Evolutionary conservation across 2,888 invertebrate species (phyloP), one percentile per base, ranked within the genome.

Genomic region (Nemotelus nigrinus): DNA sequence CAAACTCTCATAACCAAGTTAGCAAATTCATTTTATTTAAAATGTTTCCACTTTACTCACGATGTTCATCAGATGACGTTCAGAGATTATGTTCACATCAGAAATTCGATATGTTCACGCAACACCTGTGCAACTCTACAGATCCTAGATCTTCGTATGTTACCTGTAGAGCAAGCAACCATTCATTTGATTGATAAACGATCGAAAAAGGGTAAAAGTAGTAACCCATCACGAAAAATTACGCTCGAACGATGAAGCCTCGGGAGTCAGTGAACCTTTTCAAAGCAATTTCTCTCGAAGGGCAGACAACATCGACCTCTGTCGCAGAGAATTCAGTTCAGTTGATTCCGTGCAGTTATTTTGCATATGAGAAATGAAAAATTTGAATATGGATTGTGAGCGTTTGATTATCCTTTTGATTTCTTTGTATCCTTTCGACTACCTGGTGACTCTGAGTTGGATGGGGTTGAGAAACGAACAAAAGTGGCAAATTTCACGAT

Each of bases 401-500:
- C 79, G 39, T 63, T 74, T 63, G 79, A 77, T 77, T 79, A 68
- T 79, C 74, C 79, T 72, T 72, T 77, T 74, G 77, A 68, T 68
- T 79, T 71, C 67, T 78, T 74, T 68, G 67, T 55, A 57, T 74
- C 67, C 60, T 60, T 74, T 74, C 63, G 39, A 41, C 60, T 74
- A 74, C 74, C 74, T 74, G 74, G 74, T 5, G 57, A 43, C 60
- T 25, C 25, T 43, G 43, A 4, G 8, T 48, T 71, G 2, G 55
- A 43, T 43, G 57, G 74, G 74, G 63, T 74, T 60, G 43, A 39
- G 1, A 25, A 68, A 39, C 8, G 65, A 48, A 53, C 53, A 53
- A 39, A n/a, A 43, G 25, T 44, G 53, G 53, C 70, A 55, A 41
- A 43, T 70, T 53, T 53, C 47, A 63, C 74, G 63, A 77, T 79